These are phyloP conservation scores for Drosophila pseudoananassae DNA, from an alignment of 1,140 invertebrate species.

Conservation along the genomic window DNA sequence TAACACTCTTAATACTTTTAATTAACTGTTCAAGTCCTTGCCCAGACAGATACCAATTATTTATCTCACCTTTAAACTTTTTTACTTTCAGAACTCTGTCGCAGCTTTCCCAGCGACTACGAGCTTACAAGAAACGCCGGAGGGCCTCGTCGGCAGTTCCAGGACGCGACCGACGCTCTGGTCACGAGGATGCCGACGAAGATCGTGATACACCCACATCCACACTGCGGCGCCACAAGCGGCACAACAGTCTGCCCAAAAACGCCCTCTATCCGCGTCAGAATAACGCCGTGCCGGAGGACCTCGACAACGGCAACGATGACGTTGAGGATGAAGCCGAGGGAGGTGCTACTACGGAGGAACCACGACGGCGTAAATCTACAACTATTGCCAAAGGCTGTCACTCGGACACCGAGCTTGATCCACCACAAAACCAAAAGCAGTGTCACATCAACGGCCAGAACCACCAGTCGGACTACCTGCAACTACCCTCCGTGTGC, in stretches of 20 bases:
- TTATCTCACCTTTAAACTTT: neutral
- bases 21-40: no score
- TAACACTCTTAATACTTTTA: no score
- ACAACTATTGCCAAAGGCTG: slow-evolving; percentile 37
- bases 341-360: neutral
- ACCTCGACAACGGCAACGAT: slow-evolving; percentile 46
- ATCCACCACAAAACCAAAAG: slow-evolving; percentile 31
- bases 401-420: slow-evolving; percentile 72
- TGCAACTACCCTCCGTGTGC: slow-evolving; percentile 89
- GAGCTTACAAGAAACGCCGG: slow-evolving; percentile 60
- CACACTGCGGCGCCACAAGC: slow-evolving; percentile 53
- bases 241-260: slow-evolving; percentile 76
- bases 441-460: slow-evolving; percentile 24
- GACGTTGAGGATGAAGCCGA: slow-evolving; percentile 4
- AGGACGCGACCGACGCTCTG: slow-evolving; percentile 47
- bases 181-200: slow-evolving; percentile 58
- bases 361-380: slow-evolving; percentile 4
- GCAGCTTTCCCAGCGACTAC: slow-evolving; percentile 53
- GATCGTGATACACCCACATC: slow-evolving; percentile 56
- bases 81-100: slow-evolving; percentile 54
- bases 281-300: slow-evolving; percentile 57
- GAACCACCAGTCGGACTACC: slow-evolving; percentile 79
- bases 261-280: slow-evolving; percentile 65
- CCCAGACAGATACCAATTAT: neutral
- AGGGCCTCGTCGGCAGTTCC: slow-evolving; percentile 64